These are phyloP conservation scores for Chelon auratus DNA, from an alignment of 2,797 vertebrate genomes.

Conservation along the genomic window DNA sequence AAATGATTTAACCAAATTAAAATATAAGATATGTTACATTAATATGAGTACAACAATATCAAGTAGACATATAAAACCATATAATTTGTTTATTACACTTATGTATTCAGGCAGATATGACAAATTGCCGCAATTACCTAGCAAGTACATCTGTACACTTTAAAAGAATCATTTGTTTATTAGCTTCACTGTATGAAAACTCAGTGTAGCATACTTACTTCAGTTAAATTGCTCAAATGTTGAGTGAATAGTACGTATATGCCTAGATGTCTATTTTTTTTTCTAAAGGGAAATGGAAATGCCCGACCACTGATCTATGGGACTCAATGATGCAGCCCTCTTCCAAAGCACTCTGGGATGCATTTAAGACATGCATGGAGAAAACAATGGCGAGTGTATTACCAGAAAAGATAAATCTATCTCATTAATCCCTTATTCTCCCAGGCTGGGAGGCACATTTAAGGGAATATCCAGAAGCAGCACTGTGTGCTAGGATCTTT, in stretches of 20 bases:
- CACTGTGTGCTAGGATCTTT: constrained; percentile 74
- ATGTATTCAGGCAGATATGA: neutral
- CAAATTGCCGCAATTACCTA: neutral
- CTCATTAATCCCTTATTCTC: constrained; percentile 86
- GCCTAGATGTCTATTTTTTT: constrained; percentile 20
- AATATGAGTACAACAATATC: neutral
- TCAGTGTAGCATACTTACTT: constrained; percentile 35
- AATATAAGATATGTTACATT: constrained; percentile 2
- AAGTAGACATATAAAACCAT: constrained; percentile 3
- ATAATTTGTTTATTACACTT: neutral
- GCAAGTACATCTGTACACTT: neutral
- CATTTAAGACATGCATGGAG: constrained; percentile 79
- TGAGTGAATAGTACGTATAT: constrained; percentile 47
- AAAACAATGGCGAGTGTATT: constrained; percentile 81
- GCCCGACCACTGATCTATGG: constrained; percentile 73
- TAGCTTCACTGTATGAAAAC: neutral
- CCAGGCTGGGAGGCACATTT: constrained; percentile 80
- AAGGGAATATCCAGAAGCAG: constrained; percentile 73
- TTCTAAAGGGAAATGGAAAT: constrained; percentile 50
- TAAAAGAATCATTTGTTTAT: neutral
- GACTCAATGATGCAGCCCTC: constrained; percentile 72
- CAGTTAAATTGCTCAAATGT: constrained; percentile 37
- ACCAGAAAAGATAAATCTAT: constrained; percentile 86
- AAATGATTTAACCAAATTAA: constrained; percentile 6
- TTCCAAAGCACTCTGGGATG: constrained; percentile 79